Evolutionary conservation across 1,140 invertebrate genomes (phyloP).

Genomic region (Trigoniulus corallinus): DNA sequence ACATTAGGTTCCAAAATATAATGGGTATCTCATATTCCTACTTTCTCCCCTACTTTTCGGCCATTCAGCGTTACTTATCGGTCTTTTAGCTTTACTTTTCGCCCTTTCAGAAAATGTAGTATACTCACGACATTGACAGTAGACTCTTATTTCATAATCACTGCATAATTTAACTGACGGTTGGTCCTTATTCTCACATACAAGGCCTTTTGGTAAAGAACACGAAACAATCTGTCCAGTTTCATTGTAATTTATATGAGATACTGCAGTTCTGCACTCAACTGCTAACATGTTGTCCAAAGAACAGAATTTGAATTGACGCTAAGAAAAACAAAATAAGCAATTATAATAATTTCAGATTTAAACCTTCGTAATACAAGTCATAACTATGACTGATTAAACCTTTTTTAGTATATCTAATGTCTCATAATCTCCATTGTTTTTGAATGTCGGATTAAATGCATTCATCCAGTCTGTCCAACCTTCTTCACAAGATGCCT

Average conservation of each 20-base stretch:
- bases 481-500: conserved; percentile 33
- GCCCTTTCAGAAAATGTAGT: too few relatives aligned
- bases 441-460: conserved; percentile 13
- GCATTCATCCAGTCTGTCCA: conserved; percentile 61
- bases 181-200: conserved; percentile 33
- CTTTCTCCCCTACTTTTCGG: too few relatives aligned
- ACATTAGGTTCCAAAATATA: too few relatives aligned
- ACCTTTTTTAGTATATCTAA: conserved; percentile 1
- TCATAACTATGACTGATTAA: too few relatives aligned
- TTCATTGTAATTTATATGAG: conserved; percentile 40
- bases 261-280: conserved; percentile 46
- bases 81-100: too few relatives aligned
- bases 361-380: neutral
- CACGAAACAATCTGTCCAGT: conserved; percentile 56
- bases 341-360: neutral
- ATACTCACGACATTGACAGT: conserved; percentile 41
- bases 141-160: conserved; percentile 54
- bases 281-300: conserved; percentile 45
- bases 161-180: conserved; percentile 18
- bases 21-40: too few relatives aligned
- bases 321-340: neutral
- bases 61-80: too few relatives aligned
- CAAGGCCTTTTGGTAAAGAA: conserved; percentile 46
- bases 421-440: conserved; percentile 9
- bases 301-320: neutral